These are phyloP conservation scores for Lycia hirtaria DNA, from an alignment of 2,888 invertebrate genomes.

Conservation along the genomic window DNA sequence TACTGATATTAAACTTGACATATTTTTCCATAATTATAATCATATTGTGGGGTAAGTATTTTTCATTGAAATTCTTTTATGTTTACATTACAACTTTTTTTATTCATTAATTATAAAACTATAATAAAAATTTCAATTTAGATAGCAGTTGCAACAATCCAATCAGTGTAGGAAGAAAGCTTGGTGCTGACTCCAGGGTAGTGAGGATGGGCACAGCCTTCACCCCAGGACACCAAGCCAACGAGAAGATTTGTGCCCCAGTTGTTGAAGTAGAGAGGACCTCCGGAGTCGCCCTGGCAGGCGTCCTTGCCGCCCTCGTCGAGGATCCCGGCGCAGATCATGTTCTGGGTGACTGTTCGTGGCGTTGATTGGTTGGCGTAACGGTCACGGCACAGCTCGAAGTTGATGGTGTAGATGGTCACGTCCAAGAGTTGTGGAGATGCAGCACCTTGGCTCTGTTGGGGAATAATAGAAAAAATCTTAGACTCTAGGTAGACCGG, in stretches of 20 bases:
- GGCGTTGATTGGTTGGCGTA: constrained; percentile 9
- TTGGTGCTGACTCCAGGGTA: constrained; percentile 73
- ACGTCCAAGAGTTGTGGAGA: constrained; percentile 9
- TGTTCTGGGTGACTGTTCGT: constrained; percentile 52
- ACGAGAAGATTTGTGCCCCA: constrained; percentile 43
- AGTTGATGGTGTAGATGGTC: constrained; percentile 22
- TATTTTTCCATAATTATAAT: too few species aligned
- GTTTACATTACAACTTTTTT: too few species aligned
- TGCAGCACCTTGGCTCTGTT: too few species aligned
- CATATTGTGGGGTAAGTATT: too few species aligned
- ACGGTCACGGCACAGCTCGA: constrained; percentile 11
- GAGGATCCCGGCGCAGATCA: constrained; percentile 64
- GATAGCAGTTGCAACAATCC: constrained; percentile 47
- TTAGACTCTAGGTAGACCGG: too few species aligned
- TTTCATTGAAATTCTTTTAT: too few species aligned
- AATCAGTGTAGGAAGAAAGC: constrained; percentile 54
- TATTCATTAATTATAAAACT: too few species aligned
- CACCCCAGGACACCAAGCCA: constrained; percentile 74
- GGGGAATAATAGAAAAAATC: too few species aligned
- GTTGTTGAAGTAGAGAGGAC: constrained; percentile 64
- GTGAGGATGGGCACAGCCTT: constrained; percentile 63
- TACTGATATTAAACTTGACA: too few species aligned
- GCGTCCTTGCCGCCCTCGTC: constrained; percentile 54
- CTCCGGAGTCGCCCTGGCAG: constrained; percentile 62
- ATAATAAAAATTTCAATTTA: too few species aligned